These are phyloP conservation scores for Propithecus coquereli DNA, from an alignment of 2,113 vertebrate genomes.

Conservation along the genomic window DNA sequence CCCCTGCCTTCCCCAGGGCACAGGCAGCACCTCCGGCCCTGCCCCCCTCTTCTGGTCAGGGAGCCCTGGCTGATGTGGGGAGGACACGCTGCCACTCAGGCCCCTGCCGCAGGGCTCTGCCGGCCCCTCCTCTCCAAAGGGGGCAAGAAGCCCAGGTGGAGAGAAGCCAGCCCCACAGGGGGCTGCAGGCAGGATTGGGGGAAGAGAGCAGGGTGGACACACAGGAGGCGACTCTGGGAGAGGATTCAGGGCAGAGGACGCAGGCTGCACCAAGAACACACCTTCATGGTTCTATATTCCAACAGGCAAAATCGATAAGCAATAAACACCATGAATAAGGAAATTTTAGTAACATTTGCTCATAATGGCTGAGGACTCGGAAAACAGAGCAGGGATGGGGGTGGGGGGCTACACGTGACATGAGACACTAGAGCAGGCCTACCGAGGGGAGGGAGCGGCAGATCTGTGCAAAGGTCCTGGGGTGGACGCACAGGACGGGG, in stretches of 20 bases:
- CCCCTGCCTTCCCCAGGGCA: neutral
- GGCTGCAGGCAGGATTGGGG: accelerated
- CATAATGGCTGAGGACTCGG: accelerated
- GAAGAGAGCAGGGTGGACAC: no score
- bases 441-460: accelerated
- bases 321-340: accelerated
- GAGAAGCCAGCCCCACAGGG: neutral
- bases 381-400: neutral
- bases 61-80: accelerated
- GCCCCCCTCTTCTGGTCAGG: neutral
- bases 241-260: neutral
- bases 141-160: no score
- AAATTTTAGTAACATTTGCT: accelerated
- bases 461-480: neutral
- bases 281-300: accelerated
- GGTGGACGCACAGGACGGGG: neutral
- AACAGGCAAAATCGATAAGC: neutral
- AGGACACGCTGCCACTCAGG: neutral
- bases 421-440: neutral
- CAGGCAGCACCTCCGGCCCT: neutral
- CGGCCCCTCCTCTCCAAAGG: neutral
- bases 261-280: accelerated
- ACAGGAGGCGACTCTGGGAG: no score
- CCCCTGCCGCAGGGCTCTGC: neutral
- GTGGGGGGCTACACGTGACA: accelerated